phyloP scores from a whole-genome alignment of 2,113 vertebrate species.

The Campylomormyrus numenius region DNA sequence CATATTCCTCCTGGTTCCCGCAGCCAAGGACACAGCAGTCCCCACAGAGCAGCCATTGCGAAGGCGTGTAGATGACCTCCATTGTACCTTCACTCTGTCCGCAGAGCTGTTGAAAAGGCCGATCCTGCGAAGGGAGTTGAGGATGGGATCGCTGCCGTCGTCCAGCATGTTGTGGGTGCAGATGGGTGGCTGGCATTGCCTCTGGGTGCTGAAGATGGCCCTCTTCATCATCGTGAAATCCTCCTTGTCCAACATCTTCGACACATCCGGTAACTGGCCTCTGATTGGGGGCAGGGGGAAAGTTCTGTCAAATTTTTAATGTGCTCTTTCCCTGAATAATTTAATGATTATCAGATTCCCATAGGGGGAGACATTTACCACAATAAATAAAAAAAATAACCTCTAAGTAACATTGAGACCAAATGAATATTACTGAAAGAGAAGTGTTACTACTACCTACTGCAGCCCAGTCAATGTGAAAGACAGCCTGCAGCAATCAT shows the following conservation, averaged over 20 bases:
- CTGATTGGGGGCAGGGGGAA: slow-evolving; percentile 41
- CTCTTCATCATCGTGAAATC: slow-evolving; percentile 92
- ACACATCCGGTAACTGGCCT: slow-evolving; percentile 80
- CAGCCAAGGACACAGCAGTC: neutral
- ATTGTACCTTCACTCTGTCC: slow-evolving; percentile 79
- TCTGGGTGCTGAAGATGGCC: slow-evolving; percentile 84
- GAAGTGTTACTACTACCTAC: neutral
- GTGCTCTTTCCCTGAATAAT: neutral
- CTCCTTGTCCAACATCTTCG: slow-evolving; percentile 85
- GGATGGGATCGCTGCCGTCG: slow-evolving; percentile 78
- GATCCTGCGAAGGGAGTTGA: slow-evolving; percentile 76
- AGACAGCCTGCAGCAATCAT: neutral
- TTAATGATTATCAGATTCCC: neutral
- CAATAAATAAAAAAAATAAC: neutral
- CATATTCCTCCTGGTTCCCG: neutral
- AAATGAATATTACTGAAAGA: neutral
- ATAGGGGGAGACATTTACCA: neutral
- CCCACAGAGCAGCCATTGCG: neutral
- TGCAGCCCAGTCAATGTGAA: neutral
- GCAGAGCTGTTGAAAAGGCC: slow-evolving; percentile 81
- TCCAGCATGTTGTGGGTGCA: slow-evolving; percentile 92
- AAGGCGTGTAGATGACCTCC: too few species aligned
- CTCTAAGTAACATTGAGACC: neutral
- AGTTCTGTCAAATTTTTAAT: neutral
- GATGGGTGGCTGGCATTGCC: slow-evolving; percentile 76